Evolutionary conservation across 2,113 vertebrate species (phyloP).

Genomic region (Thomomys bottae): DNA sequence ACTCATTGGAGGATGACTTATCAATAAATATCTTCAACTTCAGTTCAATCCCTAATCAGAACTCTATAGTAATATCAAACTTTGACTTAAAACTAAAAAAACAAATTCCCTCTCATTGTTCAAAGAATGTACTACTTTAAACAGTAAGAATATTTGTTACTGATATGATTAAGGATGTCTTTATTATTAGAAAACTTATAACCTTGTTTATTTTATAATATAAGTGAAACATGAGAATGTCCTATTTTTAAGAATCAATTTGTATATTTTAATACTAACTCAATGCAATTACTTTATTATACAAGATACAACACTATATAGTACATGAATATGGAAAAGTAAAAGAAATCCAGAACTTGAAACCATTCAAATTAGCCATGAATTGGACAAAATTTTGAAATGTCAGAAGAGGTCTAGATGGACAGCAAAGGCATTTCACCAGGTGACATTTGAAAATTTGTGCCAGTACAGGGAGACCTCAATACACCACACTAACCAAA

Average conservation of each 20-base stretch:
- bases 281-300: neutral
- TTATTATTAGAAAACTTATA: constrained; percentile 4
- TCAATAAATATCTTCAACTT: constrained; percentile 3
- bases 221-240: neutral
- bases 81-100: constrained; percentile 4
- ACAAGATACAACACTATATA: neutral
- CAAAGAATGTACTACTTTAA: constrained; percentile 10
- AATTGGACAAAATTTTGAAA: neutral
- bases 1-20: constrained; percentile 21
- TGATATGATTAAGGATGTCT: neutral
- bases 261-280: constrained; percentile 30
- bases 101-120: neutral
- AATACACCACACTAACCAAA: too few species aligned
- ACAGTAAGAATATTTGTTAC: neutral
- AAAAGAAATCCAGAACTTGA: constrained; percentile 24
- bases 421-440: neutral
- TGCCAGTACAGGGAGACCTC: too few species aligned
- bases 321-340: neutral
- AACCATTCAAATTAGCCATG: neutral
- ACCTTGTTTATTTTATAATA: constrained; percentile 40
- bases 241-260: neutral
- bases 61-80: neutral
- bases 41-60: neutral
- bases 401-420: neutral
- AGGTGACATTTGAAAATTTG: too few species aligned